Percentiles rank a stretch among this genome's conserved stretches.
Conservation (phyloP, 2,888 invertebrate species). For the Pelosia muscerda region DNA sequence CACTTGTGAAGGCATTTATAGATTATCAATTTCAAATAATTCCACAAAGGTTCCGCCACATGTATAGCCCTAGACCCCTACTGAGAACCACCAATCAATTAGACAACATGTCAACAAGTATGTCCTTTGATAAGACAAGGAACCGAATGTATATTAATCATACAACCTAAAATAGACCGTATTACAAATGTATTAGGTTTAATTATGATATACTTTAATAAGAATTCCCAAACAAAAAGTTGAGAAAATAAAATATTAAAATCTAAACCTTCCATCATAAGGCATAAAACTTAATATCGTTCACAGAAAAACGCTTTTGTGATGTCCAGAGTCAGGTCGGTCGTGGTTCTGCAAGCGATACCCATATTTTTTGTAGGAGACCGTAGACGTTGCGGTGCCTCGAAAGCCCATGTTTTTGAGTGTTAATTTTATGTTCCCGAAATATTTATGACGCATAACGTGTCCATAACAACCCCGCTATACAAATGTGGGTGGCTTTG, state of each 20-base stretch:
- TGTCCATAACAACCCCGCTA: constrained; percentile 81
- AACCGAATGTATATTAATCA: constrained; percentile 60
- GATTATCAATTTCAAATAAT: constrained; percentile 85
- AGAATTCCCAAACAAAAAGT: constrained; percentile 54
- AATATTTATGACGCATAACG: constrained; percentile 87
- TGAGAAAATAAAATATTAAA: constrained; percentile 36
- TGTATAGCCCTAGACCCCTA: constrained; percentile 80
- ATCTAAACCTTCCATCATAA: constrained; percentile 54
- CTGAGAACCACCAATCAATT: constrained; percentile 86
- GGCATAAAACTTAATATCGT: constrained; percentile 37
- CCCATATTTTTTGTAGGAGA: constrained; percentile 79
- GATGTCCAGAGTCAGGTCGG: constrained; percentile 62
- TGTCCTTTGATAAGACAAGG: constrained; percentile 81
- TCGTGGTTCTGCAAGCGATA: constrained; percentile 80
- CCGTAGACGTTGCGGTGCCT: constrained; percentile 85
- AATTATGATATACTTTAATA: constrained; percentile 64
- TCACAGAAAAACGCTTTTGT: constrained; percentile 55
- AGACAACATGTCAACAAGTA: constrained; percentile 87
- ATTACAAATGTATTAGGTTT: constrained; percentile 70
- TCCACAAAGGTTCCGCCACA: constrained; percentile 82
- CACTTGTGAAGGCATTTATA: constrained; percentile 81
- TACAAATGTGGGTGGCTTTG: constrained; percentile 85
- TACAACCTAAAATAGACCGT: constrained; percentile 73
- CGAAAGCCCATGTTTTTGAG: constrained; percentile 84
- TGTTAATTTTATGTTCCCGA: constrained; percentile 87